These are phyloP conservation scores for Acrossocheilus wenchowensis DNA, from an alignment of 2,797 vertebrate genomes.

Conservation along the genomic window DNA sequence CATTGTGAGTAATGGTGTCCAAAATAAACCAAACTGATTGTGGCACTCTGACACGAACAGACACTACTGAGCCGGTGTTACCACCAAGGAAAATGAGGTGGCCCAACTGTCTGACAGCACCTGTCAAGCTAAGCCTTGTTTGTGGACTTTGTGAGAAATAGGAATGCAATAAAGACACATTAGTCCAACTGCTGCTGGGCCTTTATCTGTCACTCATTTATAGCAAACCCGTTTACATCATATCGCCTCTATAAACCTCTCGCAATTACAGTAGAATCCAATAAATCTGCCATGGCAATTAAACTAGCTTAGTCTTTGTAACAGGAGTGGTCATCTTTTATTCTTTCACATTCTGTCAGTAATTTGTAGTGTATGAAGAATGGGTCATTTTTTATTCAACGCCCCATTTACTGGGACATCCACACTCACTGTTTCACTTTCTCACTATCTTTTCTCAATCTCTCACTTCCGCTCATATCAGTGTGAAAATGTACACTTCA, in stretches of 20 bases:
- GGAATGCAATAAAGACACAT: conserved; percentile 25
- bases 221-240: conserved; percentile 2
- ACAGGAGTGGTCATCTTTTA: neutral
- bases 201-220: conserved; percentile 33
- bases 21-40: conserved; percentile 65
- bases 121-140: conserved; percentile 26
- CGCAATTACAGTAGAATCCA: neutral
- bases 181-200: neutral
- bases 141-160: conserved; percentile 6
- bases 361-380: conserved; percentile 24
- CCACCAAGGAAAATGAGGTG: conserved; percentile 39
- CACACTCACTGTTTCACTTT: neutral
- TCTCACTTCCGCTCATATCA: neutral
- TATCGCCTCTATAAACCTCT: conserved; percentile 20
- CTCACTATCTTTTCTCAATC: neutral
- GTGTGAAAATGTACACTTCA: conserved; percentile 11
- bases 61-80: conserved; percentile 44
- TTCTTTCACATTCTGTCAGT: conserved; percentile 15
- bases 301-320: conserved; percentile 28
- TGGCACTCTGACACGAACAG: conserved; percentile 65
- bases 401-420: conserved; percentile 10
- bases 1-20: conserved; percentile 57
- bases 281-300: conserved; percentile 25
- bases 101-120: conserved; percentile 25
- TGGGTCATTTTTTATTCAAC: conserved; percentile 12